phyloP scores from a whole-genome alignment of 2,797 vertebrate genomes.

The Rhabdophis nuchalis region DNA sequence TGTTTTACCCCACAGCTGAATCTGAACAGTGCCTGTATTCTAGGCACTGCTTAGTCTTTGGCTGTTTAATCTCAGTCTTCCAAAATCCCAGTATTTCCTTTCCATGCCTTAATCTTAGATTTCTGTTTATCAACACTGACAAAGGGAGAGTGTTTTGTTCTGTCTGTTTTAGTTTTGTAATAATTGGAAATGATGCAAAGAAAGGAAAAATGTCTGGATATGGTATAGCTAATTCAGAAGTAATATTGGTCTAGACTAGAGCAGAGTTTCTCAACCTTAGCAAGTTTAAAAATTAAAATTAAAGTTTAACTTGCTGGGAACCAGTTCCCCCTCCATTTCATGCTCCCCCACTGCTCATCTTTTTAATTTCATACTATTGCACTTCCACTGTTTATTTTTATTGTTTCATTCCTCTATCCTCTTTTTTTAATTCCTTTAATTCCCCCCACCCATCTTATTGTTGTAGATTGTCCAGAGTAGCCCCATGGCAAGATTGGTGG shows the following conservation, averaged over 20 bases:
- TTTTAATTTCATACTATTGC: background rate
- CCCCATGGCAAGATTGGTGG: background rate
- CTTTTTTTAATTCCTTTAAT: background rate
- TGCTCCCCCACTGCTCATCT: background rate
- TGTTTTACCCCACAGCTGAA: background rate
- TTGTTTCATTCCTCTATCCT: background rate
- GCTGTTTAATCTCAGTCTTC: background rate
- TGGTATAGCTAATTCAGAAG: background rate
- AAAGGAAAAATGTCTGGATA: background rate
- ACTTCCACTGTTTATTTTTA: background rate
- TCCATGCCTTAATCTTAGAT: background rate
- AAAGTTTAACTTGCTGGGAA: background rate
- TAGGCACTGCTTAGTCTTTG: too few relatives aligned
- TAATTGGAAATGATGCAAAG: background rate
- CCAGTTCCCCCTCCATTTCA: background rate
- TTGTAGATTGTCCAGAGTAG: too few relatives aligned
- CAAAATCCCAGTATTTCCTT: background rate
- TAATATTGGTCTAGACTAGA: background rate
- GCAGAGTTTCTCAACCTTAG: background rate
- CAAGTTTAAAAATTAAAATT: background rate
- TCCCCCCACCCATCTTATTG: too few relatives aligned
- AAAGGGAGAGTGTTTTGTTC: background rate
- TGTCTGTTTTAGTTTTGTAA: background rate
- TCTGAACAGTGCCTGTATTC: background rate
- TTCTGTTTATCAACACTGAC: background rate